Conservation (phyloP, 2,113 vertebrate genomes). For the Ondatra zibethicus region DNA sequence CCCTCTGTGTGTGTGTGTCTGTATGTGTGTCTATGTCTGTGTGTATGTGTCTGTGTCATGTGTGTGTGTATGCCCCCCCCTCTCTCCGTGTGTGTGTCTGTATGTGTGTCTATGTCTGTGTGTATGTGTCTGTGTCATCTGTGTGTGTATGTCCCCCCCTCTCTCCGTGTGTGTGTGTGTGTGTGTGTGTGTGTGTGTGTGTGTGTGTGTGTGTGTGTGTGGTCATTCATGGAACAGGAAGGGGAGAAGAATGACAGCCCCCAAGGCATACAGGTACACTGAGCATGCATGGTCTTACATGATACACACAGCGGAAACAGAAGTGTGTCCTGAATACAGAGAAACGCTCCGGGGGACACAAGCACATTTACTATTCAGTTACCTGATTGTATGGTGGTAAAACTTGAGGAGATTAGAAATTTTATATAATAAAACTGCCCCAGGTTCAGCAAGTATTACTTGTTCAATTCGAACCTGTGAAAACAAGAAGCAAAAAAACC, state of each 20-base stretch:
- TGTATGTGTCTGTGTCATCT: too few species aligned
- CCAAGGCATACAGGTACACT: not conserved
- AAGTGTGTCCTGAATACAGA: not conserved
- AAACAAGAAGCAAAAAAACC: constrained; percentile 56
- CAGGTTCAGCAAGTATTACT: constrained; percentile 97
- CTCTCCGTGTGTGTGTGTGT: not conserved
- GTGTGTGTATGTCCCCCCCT: too few species aligned
- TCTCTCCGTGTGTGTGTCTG: not conserved
- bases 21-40: too few species aligned
- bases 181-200: not conserved
- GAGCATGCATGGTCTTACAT: not conserved
- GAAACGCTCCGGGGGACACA: not conserved
- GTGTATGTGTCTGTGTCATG: too few species aligned
- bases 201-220: not conserved
- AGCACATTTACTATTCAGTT: constrained; percentile 36
- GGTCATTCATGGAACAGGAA: not conserved
- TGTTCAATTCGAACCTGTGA: constrained; percentile 97
- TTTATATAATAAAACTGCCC: constrained; percentile 97
- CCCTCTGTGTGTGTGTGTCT: not conserved
- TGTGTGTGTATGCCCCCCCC: too few species aligned
- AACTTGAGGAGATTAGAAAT: constrained; percentile 99
- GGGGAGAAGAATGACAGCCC: not conserved
- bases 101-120: not conserved
- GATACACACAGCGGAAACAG: not conserved
- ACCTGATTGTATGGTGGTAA: constrained; percentile 99